These are phyloP conservation scores for Smithornis capensis DNA, from an alignment of 2,113 vertebrate species.

Conservation along the genomic window DNA sequence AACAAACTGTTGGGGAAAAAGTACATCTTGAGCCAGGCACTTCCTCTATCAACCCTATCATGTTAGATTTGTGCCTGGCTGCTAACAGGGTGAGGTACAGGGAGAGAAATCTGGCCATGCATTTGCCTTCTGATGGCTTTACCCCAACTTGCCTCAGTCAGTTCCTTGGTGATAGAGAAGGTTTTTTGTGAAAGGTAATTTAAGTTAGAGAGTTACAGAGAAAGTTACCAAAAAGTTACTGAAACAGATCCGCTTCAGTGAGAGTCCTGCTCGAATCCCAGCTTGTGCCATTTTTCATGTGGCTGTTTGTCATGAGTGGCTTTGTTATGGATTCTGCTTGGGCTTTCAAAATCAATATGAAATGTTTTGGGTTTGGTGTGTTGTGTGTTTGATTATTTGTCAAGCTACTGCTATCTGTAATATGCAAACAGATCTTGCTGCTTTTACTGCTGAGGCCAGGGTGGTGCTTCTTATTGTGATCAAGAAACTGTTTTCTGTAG, in stretches of 20 bases:
- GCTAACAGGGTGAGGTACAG: neutral
- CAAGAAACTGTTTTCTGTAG: neutral
- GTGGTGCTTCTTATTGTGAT: neutral
- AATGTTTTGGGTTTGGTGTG: neutral
- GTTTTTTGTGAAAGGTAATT: neutral
- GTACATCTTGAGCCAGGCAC: neutral
- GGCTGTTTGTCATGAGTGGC: neutral
- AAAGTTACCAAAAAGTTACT: neutral
- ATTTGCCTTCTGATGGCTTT: neutral
- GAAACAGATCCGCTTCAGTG: rapidly evolving
- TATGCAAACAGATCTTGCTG: neutral
- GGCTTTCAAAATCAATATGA: neutral
- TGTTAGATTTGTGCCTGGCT: neutral
- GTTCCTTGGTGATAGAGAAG: neutral
- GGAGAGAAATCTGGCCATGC: neutral
- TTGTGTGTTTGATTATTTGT: neutral
- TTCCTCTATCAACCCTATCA: neutral
- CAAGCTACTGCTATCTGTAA: neutral
- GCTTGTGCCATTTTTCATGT: rapidly evolving
- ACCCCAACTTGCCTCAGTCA: neutral
- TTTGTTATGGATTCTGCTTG: neutral
- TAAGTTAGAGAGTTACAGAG: neutral
- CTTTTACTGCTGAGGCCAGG: neutral
- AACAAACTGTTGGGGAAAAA: neutral
- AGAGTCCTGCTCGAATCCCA: neutral